Evolutionary conservation across 2,113 vertebrate genomes (phyloP), one percentile per base, ranked within the genome.

Genomic region (Panthera tigris): DNA sequence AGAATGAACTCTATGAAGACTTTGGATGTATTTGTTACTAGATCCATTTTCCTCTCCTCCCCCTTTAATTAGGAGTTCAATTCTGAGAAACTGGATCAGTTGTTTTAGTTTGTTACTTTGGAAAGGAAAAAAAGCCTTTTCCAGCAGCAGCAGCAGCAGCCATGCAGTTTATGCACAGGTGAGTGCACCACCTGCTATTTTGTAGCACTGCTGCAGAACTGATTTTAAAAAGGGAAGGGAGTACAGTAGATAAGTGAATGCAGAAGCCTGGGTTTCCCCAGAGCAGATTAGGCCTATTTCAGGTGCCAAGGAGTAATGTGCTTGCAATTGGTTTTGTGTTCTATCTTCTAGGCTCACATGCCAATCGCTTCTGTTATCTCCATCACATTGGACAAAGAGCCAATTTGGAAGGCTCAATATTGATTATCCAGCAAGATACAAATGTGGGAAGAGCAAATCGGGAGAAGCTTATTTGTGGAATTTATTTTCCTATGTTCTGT

Each of bases 51-150:
- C 36, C 89, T 84, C 91, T 91, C 27, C 45, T 81, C 65, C 96
- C 93, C n/a, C 52, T 97, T 96, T 97, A 98, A 98, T 98, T 97
- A 98, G 73, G 97, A 98, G 96, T 93, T 97, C 91, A 79, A 36
- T 88, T 96, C 73, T 98, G 63, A 89, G 95, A 69, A 87, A 84
- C 95, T 65, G 45, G 94, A 94, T 97, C 74, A 74, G 97, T 97
- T 98, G 82, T 96, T 98, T 97, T 86, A 94, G 36, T 80, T 91
- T 95, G 65, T 78, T 96, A 12, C 69, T 48, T 80, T 89, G 85
- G 65, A 92, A 93, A 29, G 95, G 52, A 82, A 45, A 74, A 89
- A 2, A 87, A 15, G 41, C 0, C 48, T 79, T 97, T 94, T 88
- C 84, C 45, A 45, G 45, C 45, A 45, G 45, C 21, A 61, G 19